Base-by-base conservation (phyloP, 1,140 invertebrate genomes). In the Calephelis nemesis region DNA sequence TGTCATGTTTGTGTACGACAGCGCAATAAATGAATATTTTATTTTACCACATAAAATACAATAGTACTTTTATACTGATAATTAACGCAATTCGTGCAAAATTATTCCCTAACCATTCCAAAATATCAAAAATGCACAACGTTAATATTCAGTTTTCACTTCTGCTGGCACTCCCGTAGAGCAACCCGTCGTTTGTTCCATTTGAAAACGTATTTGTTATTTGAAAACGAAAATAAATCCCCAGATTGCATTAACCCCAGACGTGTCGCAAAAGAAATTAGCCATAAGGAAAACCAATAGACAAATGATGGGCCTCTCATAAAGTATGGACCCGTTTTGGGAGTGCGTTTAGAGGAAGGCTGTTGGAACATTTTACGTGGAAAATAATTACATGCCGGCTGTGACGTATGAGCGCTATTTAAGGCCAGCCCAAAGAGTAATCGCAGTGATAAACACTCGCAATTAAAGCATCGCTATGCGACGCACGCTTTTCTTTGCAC, bases 391-490 rank as follows among this genome's bases (percentile, higher is more conserved):
- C 85, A 87, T 81, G 84, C 77, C 75, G 70, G 54, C 78, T 66
- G 85, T 89, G 85, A 91, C 85, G 87, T 91, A 89, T 82, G 87
- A 76, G 75, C 76, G 85, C 87, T 87, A 87, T 88, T 89, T 89
- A 87, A 86, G 80, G 78, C 77, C 72, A 68, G 77, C 82, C 84
- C 83, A 81, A 79, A 88, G 88, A 91, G 79, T 81, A 86, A 91
- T 89, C 75, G 83, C 70, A 52, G 75, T 81, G 84, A 89, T 91
- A 91, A 91, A 89, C 86, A 85, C 75, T 79, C 76, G 79, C 87
- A 91, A 91, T 89, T 89, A 89, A 91, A 91, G 80, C 85, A 91
- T 89, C 87, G 88, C 85, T 74, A 89, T 77, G 78, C 87, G 87
- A 89, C 87, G 85, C 85, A 87, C 85, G 88, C 82, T 75, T 87